Evolutionary conservation across 2,113 vertebrate genomes (phyloP), one percentile per base, ranked within the genome.

Genomic region (Poicephalus gulielmi): DNA sequence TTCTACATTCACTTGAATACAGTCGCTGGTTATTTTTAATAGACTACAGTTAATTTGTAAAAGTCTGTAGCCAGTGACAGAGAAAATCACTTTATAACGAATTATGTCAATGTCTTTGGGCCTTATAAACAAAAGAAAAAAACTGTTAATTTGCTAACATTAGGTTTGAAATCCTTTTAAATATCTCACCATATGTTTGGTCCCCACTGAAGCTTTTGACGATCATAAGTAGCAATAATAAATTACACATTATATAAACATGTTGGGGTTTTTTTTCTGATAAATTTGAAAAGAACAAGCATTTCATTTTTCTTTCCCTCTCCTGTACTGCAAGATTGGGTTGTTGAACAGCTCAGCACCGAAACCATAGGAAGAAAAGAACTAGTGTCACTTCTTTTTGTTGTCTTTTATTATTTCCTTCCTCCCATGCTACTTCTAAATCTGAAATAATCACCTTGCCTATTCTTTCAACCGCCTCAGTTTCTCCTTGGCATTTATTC

Each of bases 241-340:
- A 57, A 82, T 64, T 68, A n/a, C 7, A 27, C 1, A 17, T 82
- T 49, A 20, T 46, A 2, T 75, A 75, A 80, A 37, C 1, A 0
- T 50, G 9, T 39, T 39, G 1, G 5, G 0, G 0, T 1, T 9
- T 57, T 85, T 73, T 84, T 50, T 35, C 39, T 63, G 14, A 1
- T 57, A 41, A 55, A 5, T 46, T 71, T 87, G 33, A 64, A 82
- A 78, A 87, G 13, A 70, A 30, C 7, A 83, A 47, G 3, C 13
- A 57, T 76, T 94, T 78, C 2, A 37, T 44, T 86, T 94, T 64
- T 4, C 20, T 81, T 92, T 84, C 10, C 12, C 5, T 91, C 35
- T 53, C 27, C 24, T n/a, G 5, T 50, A 37, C 55, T 30, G 16
- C 16, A 68, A 37, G 30, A 63, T 6, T 31, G 33, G 16, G 35